Evolutionary conservation across 1,140 invertebrate species (phyloP).

Genomic region (Acromyrmex charruanus): DNA sequence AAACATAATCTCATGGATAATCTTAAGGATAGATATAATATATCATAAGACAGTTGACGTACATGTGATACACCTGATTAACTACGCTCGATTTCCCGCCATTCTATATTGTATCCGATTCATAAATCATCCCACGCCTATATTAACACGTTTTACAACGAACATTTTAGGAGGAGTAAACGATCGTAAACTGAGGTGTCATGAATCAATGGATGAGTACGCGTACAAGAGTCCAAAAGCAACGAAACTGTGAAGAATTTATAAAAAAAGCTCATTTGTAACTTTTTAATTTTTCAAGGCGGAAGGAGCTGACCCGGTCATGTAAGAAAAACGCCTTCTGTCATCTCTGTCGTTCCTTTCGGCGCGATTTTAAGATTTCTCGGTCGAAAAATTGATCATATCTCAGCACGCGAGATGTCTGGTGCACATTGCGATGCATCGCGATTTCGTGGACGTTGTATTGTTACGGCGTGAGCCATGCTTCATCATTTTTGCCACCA

Average conservation of each 20-base stretch:
- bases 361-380: constrained; percentile 1
- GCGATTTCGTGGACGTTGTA: constrained; percentile 14
- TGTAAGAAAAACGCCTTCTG: not conserved
- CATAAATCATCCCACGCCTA: constrained; percentile 37
- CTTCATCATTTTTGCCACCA: constrained; percentile 27
- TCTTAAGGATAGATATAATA: constrained; percentile 44
- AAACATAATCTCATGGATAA: constrained; percentile 32
- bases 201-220: not conserved
- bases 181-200: not conserved
- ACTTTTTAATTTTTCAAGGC: constrained; percentile 21
- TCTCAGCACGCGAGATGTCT: not conserved
- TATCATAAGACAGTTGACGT: not conserved
- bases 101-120: not conserved
- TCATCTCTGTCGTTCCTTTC: not conserved
- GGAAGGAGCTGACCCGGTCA: not conserved
- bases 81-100: constrained; percentile 13
- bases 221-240: not conserved
- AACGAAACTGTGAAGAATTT: not conserved
- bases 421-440: not conserved
- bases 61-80: constrained; percentile 23
- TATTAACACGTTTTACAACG: constrained; percentile 32
- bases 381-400: not conserved
- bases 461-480: constrained; percentile 4
- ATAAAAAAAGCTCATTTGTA: constrained; percentile 1
- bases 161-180: constrained; percentile 11